Evolutionary conservation across 2,797 vertebrate species (phyloP), one percentile per base, ranked within the genome.

Genomic region (Spinus olivaceus): DNA sequence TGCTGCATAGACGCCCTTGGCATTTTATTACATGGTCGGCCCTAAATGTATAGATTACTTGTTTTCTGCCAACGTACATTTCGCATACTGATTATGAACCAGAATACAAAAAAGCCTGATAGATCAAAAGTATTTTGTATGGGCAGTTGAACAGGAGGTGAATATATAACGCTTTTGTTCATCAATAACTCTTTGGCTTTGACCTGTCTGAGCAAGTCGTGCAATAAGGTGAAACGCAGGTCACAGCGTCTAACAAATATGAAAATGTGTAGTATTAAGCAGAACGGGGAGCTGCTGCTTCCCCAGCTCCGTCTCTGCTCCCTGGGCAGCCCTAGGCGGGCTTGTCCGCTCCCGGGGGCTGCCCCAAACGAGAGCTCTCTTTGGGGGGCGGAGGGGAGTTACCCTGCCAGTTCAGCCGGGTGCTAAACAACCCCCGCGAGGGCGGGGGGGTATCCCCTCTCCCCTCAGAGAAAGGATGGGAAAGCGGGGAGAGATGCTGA

Each of bases 181-280:
- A 98, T 98, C 98, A 98, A 98, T 98, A 98, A 98, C 98, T 98
- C 98, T 97, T 98, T 98, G 99, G 98, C 99, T 99, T 99, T 99
- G 99, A 99, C 99, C 99, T 98, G 99, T 98, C 98, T 99, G 98
- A 98, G 98, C 98, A 98, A 98, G 98, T 96, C 88, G 88, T 98
- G 97, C 98, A 97, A 97, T 97, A 98, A 99, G 99, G 99, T 99
- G 99, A 99, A 99, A 98, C 98, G 70, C 98, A 99, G 99, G 99
- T 99, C 99, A 99, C 97, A 96, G 97, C 97, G 99, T 99, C 99
- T 99, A 97, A 99, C 98, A 98, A 98, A 98, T 98, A 98, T 97
- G 98, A 98, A 99, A 98, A 99, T 98, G 97, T 96, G 97, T 97
- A 97, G 93, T 77, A 90, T 96, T 94, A 84, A 86, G 66, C 65